Base-by-base conservation (phyloP, 2,888 invertebrate species). In the Pseudococcus jackbeardsleyi region DNA sequence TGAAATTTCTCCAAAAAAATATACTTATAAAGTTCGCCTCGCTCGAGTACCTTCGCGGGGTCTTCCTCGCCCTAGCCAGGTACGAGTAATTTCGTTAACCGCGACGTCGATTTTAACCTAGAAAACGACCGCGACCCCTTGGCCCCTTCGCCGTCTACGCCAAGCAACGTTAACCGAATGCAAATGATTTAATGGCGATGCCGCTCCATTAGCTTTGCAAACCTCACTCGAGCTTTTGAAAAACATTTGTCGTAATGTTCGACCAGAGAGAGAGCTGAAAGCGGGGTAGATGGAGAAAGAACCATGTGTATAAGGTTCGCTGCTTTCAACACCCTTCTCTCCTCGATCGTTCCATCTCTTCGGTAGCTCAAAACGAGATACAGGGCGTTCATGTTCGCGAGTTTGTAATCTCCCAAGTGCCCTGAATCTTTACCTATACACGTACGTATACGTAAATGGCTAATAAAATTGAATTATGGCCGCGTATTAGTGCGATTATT, bases 391-490 rank as follows among this genome's bases (percentile, higher is more conserved):
- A 77, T 50, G 50, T 50, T 50, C 17, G 50, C 77, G 77, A 12
- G 50, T 50, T 50, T 77, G 22, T 77, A 77, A 77, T 77, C 33
- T 77, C 22, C 77, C 6, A 39, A 77, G 9, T 26, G 39, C 15
- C 64, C 64, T 7, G 64, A 6, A 22, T 33, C 77, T 33, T 39
- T 39, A 77, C 39, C 33, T 39, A 11, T 12, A 33, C 50, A 4
- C 17, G 50, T 50, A 15, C 15, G 17, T 50, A 17, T 15, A 50
- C 50, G 50, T 50, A 39, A 77, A 77, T 77, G 77, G 77, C 33
- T 77, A 77, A 77, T 77, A 77, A 77, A 77, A 77, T 77, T 77
- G 77, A 77, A 77, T 77, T 77, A 77, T 77, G 77, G 77, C 22
- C 22, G 22, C 64, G 64, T 33, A 33, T 33, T 33, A 33, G 26